Percentiles rank a stretch among this genome's conserved stretches.
Conservation (phyloP, 2,888 invertebrate species). For the Tachystola acroxantha region DNA sequence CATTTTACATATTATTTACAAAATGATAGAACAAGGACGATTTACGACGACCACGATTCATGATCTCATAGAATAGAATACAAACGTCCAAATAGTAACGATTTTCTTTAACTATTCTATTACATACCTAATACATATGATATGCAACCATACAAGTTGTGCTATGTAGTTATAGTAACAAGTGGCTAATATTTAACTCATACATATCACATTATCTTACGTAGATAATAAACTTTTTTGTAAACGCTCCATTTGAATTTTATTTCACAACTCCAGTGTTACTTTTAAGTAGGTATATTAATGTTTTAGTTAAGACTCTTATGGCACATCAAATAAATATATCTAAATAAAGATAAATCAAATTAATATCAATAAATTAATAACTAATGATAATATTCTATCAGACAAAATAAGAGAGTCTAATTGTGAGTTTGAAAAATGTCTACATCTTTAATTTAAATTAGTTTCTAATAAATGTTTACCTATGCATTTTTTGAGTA, state of each 20-base stretch:
- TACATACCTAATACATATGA: conserved; percentile 52
- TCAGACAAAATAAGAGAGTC: no score
- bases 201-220: conserved; percentile 70
- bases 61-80: background rate
- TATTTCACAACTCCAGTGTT: conserved; percentile 72
- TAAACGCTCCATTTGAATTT: conserved; percentile 65
- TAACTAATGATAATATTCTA: background rate
- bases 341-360: conserved; percentile 16
- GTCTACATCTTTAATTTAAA: no score
- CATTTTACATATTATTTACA: conserved; percentile 43
- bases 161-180: conserved; percentile 67
- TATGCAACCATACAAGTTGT: conserved; percentile 72
- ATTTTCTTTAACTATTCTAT: conserved; percentile 36
- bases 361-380: background rate
- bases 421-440: no score
- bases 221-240: conserved; percentile 65
- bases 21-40: conserved; percentile 15
- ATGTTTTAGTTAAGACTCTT: conserved; percentile 46
- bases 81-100: conserved; percentile 15
- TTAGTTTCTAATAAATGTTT: no score
- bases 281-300: conserved; percentile 37
- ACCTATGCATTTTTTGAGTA: no score
- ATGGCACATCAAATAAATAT: conserved; percentile 68
- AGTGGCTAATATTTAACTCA: conserved; percentile 66
- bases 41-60: background rate